phyloP scores from a whole-genome alignment of 2,888 invertebrate genomes.

The Alcis repandata region DNA sequence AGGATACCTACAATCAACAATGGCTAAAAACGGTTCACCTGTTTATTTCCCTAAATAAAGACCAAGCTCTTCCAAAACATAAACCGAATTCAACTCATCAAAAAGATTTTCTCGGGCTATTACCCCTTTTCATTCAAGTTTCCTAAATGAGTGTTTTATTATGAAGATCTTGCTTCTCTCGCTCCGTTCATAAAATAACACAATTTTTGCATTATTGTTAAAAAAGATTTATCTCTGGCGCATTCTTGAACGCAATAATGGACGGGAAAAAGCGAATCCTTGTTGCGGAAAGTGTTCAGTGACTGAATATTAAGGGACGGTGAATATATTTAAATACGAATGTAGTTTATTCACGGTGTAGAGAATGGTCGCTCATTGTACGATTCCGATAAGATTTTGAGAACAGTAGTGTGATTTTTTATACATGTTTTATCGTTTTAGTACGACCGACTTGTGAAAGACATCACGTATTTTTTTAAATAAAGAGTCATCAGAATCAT shows the following conservation, averaged over 20 bases:
- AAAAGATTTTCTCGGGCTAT: background rate
- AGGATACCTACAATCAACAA: no score
- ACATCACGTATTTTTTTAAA: no score
- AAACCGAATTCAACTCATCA: background rate
- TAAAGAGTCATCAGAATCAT: no score
- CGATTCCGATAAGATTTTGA: slow-evolving; percentile 2
- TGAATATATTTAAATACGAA: slow-evolving; percentile 53
- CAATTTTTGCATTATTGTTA: slow-evolving; percentile 68
- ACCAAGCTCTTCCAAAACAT: background rate
- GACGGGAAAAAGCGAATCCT: slow-evolving; percentile 64
- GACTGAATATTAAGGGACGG: slow-evolving; percentile 56
- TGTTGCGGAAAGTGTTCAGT: slow-evolving; percentile 59
- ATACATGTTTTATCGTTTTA: background rate
- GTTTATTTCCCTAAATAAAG: background rate
- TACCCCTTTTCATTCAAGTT: slow-evolving; percentile 6
- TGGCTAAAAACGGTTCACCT: no score
- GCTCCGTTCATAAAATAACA: slow-evolving; percentile 53
- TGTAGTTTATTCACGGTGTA: slow-evolving; percentile 12
- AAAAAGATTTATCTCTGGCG: slow-evolving; percentile 62
- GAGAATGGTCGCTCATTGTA: background rate
- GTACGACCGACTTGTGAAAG: no score
- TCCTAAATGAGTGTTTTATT: slow-evolving; percentile 37
- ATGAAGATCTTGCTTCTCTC: slow-evolving; percentile 39
- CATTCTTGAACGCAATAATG: slow-evolving; percentile 60
- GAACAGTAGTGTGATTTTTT: background rate